Percentiles rank a stretch among this genome's conserved stretches.
phyloP scores from a whole-genome alignment of 2,113 vertebrate genomes.

The Rana temporaria region DNA sequence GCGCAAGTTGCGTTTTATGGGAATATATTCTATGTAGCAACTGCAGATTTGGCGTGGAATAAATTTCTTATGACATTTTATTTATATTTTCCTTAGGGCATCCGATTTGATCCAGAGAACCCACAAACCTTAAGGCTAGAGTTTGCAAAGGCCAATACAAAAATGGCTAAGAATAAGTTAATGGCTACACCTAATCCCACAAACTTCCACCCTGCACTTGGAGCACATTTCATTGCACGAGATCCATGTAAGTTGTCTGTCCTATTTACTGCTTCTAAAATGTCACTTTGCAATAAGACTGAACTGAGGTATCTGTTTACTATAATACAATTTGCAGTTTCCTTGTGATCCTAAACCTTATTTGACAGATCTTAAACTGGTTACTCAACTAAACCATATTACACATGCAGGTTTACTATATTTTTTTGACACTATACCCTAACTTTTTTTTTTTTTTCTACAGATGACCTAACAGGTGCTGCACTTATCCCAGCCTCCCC shows the following conservation, averaged over 20 bases:
- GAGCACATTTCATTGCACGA: constrained; percentile 97
- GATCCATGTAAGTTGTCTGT: constrained; percentile 93
- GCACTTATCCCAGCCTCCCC: constrained; percentile 94
- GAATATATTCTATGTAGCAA: no score
- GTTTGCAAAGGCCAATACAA: constrained; percentile 99
- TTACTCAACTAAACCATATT: no score
- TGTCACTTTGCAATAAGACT: no score
- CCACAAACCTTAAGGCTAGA: constrained; percentile 98
- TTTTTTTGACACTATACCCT: no score
- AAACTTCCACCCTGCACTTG: constrained; percentile 95
- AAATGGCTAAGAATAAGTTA: constrained; percentile 99
- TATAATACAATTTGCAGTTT: no score
- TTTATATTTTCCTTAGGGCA: constrained; percentile 79
- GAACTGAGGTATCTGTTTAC: no score
- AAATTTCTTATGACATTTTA: neutral
- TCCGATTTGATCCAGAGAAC: constrained; percentile 98
- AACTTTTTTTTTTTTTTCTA: no score
- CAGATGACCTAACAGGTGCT: constrained; percentile 96
- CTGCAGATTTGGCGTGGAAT: no score
- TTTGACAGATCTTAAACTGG: no score
- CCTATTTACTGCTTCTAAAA: neutral
- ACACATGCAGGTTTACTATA: no score
- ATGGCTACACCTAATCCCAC: constrained; percentile 97
- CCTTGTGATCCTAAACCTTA: no score
- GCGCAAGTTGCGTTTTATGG: no score